phyloP scores from a whole-genome alignment of 2,113 vertebrate genomes.

The Pseudopipra pipra region DNA sequence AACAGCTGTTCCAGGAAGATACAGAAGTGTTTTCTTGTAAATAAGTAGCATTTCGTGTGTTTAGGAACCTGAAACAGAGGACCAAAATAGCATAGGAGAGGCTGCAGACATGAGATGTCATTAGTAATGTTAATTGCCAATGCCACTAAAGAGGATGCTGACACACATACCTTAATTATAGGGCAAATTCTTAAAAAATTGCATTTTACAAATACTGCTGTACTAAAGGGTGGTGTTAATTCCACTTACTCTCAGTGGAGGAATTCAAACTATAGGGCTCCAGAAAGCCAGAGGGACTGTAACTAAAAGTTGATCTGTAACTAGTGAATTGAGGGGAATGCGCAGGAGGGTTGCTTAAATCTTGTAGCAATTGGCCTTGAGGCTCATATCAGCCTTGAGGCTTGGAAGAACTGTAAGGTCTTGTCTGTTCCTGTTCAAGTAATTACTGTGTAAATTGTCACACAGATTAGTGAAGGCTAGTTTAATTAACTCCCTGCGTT shows the following conservation, averaged over 20 bases:
- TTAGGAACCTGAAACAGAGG: not conserved
- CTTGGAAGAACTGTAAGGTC: conserved; percentile 43
- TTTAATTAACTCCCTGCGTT: conserved; percentile 59
- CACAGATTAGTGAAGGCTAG: conserved; percentile 24
- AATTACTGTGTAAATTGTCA: conserved; percentile 64
- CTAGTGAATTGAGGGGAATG: not conserved
- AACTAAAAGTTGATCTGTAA: not conserved
- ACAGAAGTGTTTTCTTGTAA: not conserved
- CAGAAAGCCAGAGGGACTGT: not conserved
- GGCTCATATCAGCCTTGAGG: not conserved
- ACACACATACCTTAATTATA: conserved; percentile 46
- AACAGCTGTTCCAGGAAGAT: not conserved
- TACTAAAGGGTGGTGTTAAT: not conserved
- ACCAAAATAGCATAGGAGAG: not conserved
- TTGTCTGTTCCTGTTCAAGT: conserved; percentile 64
- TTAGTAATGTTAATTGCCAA: conserved; percentile 38
- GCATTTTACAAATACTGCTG: not conserved
- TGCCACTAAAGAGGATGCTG: conserved; percentile 42
- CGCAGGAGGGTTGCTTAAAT: not conserved
- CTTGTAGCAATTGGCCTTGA: not conserved
- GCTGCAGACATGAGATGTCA: conserved; percentile 5
- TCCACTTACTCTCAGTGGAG: not conserved
- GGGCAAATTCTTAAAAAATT: conserved; percentile 30
- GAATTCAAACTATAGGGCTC: not conserved
- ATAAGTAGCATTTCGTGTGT: not conserved